Conservation (phyloP, 2,113 vertebrate genomes). For the Dermatemys mawii region DNA sequence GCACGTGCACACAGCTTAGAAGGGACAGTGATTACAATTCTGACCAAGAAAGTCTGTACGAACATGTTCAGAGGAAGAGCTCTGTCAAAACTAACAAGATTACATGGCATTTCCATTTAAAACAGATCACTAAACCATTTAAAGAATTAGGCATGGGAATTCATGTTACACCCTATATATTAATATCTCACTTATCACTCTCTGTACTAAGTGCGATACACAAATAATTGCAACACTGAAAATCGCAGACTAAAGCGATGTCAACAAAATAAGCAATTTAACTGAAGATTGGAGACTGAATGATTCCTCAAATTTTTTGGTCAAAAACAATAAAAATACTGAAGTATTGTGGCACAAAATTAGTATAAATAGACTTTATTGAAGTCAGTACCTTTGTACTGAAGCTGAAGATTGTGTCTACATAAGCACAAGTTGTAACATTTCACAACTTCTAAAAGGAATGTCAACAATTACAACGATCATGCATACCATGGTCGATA, state of each 20-base stretch:
- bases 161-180: neutral
- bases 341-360: slow-evolving; percentile 74
- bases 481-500: slow-evolving; percentile 90
- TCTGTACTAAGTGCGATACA: neutral
- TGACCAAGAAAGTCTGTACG: neutral
- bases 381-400: slow-evolving; percentile 92
- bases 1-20: no score
- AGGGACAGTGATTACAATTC: no score
- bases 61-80: neutral
- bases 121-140: neutral
- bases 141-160: neutral
- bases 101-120: neutral
- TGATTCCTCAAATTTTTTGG: neutral
- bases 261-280: slow-evolving; percentile 18
- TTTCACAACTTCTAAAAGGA: slow-evolving; percentile 93
- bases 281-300: neutral
- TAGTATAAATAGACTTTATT: slow-evolving; percentile 92
- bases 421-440: slow-evolving; percentile 92
- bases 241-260: neutral
- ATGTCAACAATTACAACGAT: slow-evolving; percentile 93
- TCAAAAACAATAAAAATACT: slow-evolving; percentile 69
- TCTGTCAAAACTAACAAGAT: neutral
- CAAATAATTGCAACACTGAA: neutral
- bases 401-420: slow-evolving; percentile 91
- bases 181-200: neutral